Conservation (phyloP, 2,888 invertebrate genomes). For the Papilio gigon region DNA sequence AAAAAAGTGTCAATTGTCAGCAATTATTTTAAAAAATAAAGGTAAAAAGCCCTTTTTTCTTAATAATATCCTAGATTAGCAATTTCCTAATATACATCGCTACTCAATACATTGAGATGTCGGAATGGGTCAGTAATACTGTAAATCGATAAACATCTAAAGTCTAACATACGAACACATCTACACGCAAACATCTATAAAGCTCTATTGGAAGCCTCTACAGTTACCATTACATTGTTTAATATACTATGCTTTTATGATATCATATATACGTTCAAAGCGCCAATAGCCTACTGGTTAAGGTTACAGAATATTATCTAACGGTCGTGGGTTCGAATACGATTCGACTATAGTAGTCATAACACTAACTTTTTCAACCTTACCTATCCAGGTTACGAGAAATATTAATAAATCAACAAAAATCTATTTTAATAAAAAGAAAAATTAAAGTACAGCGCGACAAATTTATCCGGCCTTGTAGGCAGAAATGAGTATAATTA, state of each 20-base stretch:
- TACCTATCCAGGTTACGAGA: too few relatives aligned
- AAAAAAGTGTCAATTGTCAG: not conserved
- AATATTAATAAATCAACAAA: too few relatives aligned
- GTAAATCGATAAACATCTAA: conserved; percentile 61
- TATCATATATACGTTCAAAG: conserved; percentile 21
- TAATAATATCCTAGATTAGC: not conserved
- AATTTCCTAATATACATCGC: not conserved
- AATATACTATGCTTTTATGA: conserved; percentile 27
- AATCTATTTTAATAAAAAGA: too few relatives aligned
- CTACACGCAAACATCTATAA: conserved; percentile 57
- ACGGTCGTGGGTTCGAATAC: too few relatives aligned
- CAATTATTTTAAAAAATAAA: not conserved
- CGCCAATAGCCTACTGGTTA: too few relatives aligned
- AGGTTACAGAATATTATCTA: too few relatives aligned
- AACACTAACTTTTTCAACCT: too few relatives aligned
- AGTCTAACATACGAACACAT: conserved; percentile 44
- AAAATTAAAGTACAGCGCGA: too few relatives aligned
- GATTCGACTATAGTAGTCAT: too few relatives aligned
- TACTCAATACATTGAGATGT: conserved; percentile 20
- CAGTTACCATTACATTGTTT: conserved; percentile 45
- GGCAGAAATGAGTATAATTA: too few relatives aligned
- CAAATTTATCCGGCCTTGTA: too few relatives aligned
- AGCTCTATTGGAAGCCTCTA: conserved; percentile 72
- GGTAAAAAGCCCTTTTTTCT: not conserved
- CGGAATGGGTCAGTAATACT: conserved; percentile 71